phyloP scores from a whole-genome alignment of 1,140 invertebrate genomes.

The Ephestia elutella region DNA sequence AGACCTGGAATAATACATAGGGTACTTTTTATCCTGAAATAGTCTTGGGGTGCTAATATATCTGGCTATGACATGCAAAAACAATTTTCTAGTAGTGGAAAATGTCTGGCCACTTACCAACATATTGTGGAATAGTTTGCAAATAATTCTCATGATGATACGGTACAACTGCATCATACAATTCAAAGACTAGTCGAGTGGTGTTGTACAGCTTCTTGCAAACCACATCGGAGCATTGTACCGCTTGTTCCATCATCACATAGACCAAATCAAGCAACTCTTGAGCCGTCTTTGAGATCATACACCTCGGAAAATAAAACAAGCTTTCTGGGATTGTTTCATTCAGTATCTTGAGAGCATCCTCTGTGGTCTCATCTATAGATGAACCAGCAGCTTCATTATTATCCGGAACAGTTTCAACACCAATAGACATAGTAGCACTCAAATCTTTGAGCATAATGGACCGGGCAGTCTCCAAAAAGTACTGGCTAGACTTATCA shows the following conservation, averaged over 20 bases:
- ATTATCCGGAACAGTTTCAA: slow-evolving; percentile 54
- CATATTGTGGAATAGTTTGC: slow-evolving; percentile 88
- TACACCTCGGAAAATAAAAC: slow-evolving; percentile 68
- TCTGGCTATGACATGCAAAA: no score
- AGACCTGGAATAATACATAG: no score
- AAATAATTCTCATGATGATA: slow-evolving; percentile 86
- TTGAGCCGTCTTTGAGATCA: slow-evolving; percentile 70
- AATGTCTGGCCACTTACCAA: slow-evolving; percentile 75
- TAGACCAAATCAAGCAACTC: slow-evolving; percentile 83
- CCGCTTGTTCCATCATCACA: slow-evolving; percentile 82
- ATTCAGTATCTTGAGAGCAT: slow-evolving; percentile 51
- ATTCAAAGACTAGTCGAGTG: slow-evolving; percentile 83
- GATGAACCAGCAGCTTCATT: slow-evolving; percentile 15
- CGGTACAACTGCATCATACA: slow-evolving; percentile 85
- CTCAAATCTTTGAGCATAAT: slow-evolving; percentile 90
- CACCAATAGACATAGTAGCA: slow-evolving; percentile 79
- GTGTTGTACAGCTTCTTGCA: slow-evolving; percentile 82
- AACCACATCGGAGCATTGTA: slow-evolving; percentile 75
- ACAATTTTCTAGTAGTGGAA: not conserved
- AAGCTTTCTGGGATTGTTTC: slow-evolving; percentile 62
- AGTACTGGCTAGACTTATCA: slow-evolving; percentile 84
- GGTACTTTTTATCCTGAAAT: no score
- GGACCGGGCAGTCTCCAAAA: slow-evolving; percentile 80
- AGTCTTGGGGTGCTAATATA: no score
- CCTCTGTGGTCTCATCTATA: slow-evolving; percentile 29